These are phyloP conservation scores for Crotalus helleri DNA, from an alignment of 2,113 vertebrate species.

Conservation along the genomic window DNA sequence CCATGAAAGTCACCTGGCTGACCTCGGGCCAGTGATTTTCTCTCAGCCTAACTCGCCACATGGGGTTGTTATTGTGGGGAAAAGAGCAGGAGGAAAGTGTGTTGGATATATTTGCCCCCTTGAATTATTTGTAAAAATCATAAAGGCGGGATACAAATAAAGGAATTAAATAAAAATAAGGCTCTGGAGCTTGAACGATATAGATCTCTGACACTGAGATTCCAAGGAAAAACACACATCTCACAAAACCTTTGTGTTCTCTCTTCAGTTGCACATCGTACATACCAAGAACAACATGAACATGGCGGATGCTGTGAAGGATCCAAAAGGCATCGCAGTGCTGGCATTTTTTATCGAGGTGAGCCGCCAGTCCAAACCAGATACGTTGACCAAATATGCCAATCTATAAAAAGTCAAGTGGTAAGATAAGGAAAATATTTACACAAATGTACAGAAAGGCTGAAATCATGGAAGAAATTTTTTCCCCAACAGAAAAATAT, in stretches of 20 bases:
- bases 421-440: neutral
- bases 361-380: neutral
- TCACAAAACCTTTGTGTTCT: neutral
- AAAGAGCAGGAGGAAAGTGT: neutral
- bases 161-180: neutral
- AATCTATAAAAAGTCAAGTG: neutral
- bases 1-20: neutral
- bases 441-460: neutral
- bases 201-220: too few species aligned
- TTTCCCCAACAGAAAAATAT: neutral
- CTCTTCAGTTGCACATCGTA: slow-evolving; percentile 72
- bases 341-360: slow-evolving; percentile 69
- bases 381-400: neutral
- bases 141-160: neutral
- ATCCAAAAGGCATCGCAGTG: slow-evolving; percentile 59
- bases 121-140: neutral
- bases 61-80: neutral
- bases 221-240: neutral
- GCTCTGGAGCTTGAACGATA: neutral
- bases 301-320: neutral
- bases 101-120: neutral
- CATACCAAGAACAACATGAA: slow-evolving; percentile 48
- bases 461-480: neutral
- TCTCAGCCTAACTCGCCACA: neutral
- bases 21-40: neutral